Evolutionary conservation across 2,113 vertebrate genomes (phyloP).

Genomic region (Psittacula cyanocephala): DNA sequence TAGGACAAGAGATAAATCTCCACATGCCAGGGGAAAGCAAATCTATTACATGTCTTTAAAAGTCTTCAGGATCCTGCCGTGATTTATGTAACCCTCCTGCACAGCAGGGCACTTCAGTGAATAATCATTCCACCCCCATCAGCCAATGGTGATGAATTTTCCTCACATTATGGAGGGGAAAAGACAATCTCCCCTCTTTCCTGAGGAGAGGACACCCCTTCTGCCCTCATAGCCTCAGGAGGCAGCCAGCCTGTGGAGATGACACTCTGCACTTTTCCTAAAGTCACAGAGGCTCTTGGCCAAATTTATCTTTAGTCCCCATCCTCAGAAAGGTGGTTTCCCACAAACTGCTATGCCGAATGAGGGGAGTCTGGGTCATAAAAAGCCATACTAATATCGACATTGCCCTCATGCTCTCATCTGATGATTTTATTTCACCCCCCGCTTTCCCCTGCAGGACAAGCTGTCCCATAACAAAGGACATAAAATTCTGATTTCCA

Average conservation of each 20-base stretch:
- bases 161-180: not conserved
- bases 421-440: not conserved
- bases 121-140: not conserved
- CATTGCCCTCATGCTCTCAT: not conserved
- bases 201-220: not conserved
- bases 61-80: not conserved
- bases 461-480: not conserved
- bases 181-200: not conserved
- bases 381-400: not conserved
- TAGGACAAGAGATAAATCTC: not conserved
- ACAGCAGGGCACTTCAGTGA: not conserved
- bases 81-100: not conserved
- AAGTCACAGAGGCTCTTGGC: not conserved
- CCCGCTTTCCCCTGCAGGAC: not conserved
- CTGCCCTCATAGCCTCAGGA: accelerated
- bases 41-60: not conserved
- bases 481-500: not conserved
- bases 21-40: not conserved
- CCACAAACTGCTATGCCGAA: not conserved
- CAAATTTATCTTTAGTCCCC: not conserved
- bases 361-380: not conserved
- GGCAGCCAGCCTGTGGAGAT: not conserved
- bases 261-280: not conserved
- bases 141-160: not conserved
- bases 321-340: not conserved